Evolutionary conservation across 2,113 vertebrate genomes (phyloP).

Genomic region (Sardina pilchardus): DNA sequence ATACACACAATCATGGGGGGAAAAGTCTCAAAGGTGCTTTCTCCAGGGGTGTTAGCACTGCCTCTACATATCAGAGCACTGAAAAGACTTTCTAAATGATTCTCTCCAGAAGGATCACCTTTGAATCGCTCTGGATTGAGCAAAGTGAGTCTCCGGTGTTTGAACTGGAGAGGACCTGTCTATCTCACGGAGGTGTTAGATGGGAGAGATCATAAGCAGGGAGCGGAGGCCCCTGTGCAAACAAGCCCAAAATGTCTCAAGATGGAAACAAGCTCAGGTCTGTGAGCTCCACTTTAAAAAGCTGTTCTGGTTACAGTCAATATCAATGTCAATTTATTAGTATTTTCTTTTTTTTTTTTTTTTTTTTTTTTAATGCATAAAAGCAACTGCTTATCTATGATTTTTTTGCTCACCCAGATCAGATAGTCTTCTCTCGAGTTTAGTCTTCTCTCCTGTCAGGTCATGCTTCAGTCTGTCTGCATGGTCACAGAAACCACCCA

Average conservation of each 20-base stretch:
- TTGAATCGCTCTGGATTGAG: no score
- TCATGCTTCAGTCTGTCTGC: background rate
- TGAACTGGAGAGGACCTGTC: background rate
- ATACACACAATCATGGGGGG: background rate
- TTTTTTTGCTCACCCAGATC: conserved; percentile 4
- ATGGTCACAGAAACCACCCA: background rate
- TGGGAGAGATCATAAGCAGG: background rate
- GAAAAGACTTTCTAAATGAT: no score
- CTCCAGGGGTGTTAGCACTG: no score
- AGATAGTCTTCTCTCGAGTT: background rate
- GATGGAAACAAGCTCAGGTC: background rate
- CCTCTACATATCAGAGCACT: no score
- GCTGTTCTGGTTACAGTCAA: no score
- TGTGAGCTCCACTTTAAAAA: background rate
- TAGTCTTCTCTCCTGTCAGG: background rate
- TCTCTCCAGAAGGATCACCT: no score
- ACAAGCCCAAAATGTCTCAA: background rate
- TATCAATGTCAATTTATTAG: no score
- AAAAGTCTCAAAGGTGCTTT: no score
- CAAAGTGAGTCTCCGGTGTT: background rate
- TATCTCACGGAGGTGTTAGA: background rate
- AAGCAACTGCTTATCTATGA: background rate
- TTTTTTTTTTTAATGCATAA: no score
- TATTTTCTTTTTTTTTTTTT: no score
- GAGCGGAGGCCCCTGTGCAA: background rate